Evolutionary conservation across 2,113 vertebrate species (phyloP).

Genomic region (Diadophis punctatus): DNA sequence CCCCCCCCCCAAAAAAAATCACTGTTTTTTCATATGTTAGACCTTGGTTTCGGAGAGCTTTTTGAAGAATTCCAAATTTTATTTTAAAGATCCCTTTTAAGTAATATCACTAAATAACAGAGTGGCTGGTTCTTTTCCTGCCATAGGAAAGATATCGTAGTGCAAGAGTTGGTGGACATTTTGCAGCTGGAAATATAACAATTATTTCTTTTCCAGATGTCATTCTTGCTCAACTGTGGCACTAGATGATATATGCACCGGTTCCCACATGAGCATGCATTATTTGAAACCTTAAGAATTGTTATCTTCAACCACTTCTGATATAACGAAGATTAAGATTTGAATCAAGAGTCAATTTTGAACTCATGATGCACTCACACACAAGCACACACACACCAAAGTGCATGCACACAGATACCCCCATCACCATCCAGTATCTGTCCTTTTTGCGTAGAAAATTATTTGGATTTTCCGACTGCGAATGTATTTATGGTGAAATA

Average conservation of each 20-base stretch:
- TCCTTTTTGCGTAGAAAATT: not conserved
- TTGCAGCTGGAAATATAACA: not conserved
- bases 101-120: not conserved
- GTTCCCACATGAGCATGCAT: not conserved
- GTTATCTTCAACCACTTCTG: not conserved
- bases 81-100: not conserved
- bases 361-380: not conserved
- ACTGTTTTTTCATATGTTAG: not conserved
- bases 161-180: not conserved
- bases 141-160: not conserved
- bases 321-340: conserved; percentile 9
- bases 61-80: not conserved
- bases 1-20: not conserved
- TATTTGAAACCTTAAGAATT: conserved; percentile 11
- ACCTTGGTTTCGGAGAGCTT: not conserved
- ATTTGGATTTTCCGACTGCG: not conserved
- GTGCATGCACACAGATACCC: not conserved
- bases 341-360: conserved; percentile 23
- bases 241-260: not conserved
- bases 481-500: not conserved
- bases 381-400: not conserved
- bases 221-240: not conserved
- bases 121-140: not conserved
- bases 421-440: not conserved
- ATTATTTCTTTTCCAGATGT: not conserved